Percentiles rank a stretch among this genome's conserved stretches.
These are phyloP conservation scores for Palythoa grandiflora DNA, from an alignment of 92 coral and sea anemone genomes.

Conservation along the genomic window DNA sequence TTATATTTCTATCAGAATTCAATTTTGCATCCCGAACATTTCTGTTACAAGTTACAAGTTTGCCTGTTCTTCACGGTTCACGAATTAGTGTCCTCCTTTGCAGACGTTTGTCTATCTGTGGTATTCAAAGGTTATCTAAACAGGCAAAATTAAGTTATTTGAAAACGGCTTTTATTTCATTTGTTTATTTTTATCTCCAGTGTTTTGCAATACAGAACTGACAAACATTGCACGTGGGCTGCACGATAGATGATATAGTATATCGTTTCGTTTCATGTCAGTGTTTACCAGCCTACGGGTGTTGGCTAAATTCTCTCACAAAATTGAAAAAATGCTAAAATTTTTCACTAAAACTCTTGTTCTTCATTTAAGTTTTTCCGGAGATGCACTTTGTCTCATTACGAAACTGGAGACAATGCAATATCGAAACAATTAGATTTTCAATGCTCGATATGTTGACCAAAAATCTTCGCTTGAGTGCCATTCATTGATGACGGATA, in stretches of 20 bases:
- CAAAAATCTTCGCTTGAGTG: slow-evolving; percentile 18
- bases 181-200: not conserved
- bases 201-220: not conserved
- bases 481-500: slow-evolving; percentile 17
- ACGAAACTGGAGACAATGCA: slow-evolving; percentile 21
- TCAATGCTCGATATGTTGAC: slow-evolving; percentile 19
- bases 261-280: not conserved
- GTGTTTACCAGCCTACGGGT: not conserved
- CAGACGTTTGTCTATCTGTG: not conserved
- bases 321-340: not conserved
- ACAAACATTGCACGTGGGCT: not conserved
- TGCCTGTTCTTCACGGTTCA: slow-evolving; percentile 9
- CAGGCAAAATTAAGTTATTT: not conserved
- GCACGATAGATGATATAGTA: not conserved
- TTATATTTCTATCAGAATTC: not conserved
- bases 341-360: not conserved
- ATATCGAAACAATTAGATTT: slow-evolving; percentile 29
- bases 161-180: not conserved
- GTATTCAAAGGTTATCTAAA: not conserved
- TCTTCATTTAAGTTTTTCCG: not conserved
- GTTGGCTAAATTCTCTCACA: not conserved
- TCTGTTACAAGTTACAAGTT: slow-evolving; percentile 16
- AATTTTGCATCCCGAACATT: not conserved
- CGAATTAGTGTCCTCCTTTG: not conserved
- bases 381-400: not conserved